Conservation (phyloP, 2,888 invertebrate species). For the Leucozona laternaria region DNA sequence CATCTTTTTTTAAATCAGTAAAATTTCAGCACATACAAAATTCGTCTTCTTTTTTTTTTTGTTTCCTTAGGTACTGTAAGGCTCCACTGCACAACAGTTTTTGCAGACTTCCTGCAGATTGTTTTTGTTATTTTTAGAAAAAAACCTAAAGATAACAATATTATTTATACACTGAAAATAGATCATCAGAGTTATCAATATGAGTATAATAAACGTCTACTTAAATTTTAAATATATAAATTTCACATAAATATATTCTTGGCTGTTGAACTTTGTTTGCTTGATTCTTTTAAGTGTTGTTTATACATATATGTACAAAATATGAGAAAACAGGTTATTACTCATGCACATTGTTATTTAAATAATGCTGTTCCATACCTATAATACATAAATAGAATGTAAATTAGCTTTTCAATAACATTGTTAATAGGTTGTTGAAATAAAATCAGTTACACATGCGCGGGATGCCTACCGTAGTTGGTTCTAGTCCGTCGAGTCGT, state of each 20-base stretch:
- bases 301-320: background rate
- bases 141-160: slow-evolving; percentile 57
- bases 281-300: background rate
- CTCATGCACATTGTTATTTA: slow-evolving; percentile 5
- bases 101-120: slow-evolving; percentile 11
- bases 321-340: slow-evolving; percentile 5
- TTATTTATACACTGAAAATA: slow-evolving; percentile 66
- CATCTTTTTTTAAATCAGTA: too few species aligned
- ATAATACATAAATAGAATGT: background rate
- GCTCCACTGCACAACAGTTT: background rate
- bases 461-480: background rate
- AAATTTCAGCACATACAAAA: too few species aligned
- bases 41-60: too few species aligned
- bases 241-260: background rate
- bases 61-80: background rate
- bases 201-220: slow-evolving; percentile 49
- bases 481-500: background rate
- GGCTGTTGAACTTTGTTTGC: slow-evolving; percentile 13
- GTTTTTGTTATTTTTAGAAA: slow-evolving; percentile 56
- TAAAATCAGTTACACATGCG: too few species aligned
- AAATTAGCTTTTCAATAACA: background rate
- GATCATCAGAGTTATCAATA: slow-evolving; percentile 70
- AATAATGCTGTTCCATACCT: background rate
- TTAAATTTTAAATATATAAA: slow-evolving; percentile 23
- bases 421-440: background rate